A percentile compares a stretch with the other conserved stretches of the same genome.
Conservation (phyloP, 2,888 invertebrate species). For the Acronicta aceris region DNA sequence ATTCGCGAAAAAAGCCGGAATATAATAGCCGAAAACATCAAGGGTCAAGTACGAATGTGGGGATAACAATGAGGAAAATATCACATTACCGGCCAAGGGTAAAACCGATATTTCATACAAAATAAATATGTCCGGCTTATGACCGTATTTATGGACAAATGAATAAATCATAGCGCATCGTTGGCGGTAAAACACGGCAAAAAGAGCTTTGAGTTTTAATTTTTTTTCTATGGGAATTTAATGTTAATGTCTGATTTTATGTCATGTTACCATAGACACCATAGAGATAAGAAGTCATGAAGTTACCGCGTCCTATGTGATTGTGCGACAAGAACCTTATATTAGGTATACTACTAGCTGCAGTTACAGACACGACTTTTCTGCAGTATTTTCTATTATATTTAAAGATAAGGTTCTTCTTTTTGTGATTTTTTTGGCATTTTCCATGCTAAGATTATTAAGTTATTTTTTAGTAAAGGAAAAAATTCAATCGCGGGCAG, state of each 20-base stretch:
- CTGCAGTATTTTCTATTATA: too few species aligned
- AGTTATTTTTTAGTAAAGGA: too few species aligned
- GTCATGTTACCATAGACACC: background rate
- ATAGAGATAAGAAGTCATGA: too few species aligned
- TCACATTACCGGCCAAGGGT: constrained; percentile 64
- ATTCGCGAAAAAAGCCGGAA: constrained; percentile 29
- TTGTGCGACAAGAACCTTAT: too few species aligned
- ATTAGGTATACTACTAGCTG: too few species aligned
- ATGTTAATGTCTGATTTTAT: constrained; percentile 11
- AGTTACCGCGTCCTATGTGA: too few species aligned
- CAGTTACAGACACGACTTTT: too few species aligned
- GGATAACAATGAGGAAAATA: constrained; percentile 74
- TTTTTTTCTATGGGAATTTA: constrained; percentile 14
- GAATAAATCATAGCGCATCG: constrained; percentile 57
- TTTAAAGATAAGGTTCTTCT: too few species aligned
- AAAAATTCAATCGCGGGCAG: too few species aligned
- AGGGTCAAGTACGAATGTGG: constrained; percentile 65
- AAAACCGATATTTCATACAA: constrained; percentile 66
- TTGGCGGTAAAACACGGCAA: constrained; percentile 43
- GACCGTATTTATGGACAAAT: constrained; percentile 61
- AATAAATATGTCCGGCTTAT: constrained; percentile 66
- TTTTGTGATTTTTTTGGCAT: too few species aligned
- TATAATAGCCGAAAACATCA: constrained; percentile 67
- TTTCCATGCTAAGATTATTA: too few species aligned
- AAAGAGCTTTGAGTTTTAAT: constrained; percentile 39